Conservation (phyloP, 1,140 invertebrate genomes). For the Drosophila saltans region DNA sequence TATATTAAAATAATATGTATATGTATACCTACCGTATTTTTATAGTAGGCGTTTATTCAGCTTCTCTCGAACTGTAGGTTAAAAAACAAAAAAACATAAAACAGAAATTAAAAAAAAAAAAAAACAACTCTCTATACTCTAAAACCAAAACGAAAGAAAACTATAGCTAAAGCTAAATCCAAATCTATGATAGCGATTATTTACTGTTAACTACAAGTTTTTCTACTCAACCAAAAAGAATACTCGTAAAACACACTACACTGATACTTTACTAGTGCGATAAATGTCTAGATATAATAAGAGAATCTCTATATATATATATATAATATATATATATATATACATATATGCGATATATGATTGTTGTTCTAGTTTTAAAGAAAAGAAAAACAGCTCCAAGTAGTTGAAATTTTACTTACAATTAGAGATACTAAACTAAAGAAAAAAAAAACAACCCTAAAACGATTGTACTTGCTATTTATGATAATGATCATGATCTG, state of each 20-base stretch:
- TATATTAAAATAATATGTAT: conserved; percentile 62
- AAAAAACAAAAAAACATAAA: conserved; percentile 13
- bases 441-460: conserved; percentile 40
- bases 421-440: conserved; percentile 46
- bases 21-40: conserved; percentile 68
- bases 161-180: conserved; percentile 53
- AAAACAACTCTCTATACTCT: conserved; percentile 31
- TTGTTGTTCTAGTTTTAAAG: conserved; percentile 76
- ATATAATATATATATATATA: conserved; percentile 33
- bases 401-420: conserved; percentile 71
- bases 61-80: conserved; percentile 71
- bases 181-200: conserved; percentile 66
- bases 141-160: conserved; percentile 19
- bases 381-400: conserved; percentile 57
- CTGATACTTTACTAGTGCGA: conserved; percentile 73
- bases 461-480: conserved; percentile 59
- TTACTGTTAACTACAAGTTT: conserved; percentile 75
- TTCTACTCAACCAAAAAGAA: conserved; percentile 55
- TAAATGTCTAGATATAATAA: conserved; percentile 62
- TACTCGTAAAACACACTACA: conserved; percentile 62
- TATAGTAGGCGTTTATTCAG: conserved; percentile 74
- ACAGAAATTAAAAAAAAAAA: conserved; percentile 17
- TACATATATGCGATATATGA: conserved; percentile 66
- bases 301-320: conserved; percentile 54
- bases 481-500: conserved; percentile 15